These are phyloP conservation scores for Planiliza haematocheilus DNA, from an alignment of 2,113 vertebrate species.

Conservation along the genomic window DNA sequence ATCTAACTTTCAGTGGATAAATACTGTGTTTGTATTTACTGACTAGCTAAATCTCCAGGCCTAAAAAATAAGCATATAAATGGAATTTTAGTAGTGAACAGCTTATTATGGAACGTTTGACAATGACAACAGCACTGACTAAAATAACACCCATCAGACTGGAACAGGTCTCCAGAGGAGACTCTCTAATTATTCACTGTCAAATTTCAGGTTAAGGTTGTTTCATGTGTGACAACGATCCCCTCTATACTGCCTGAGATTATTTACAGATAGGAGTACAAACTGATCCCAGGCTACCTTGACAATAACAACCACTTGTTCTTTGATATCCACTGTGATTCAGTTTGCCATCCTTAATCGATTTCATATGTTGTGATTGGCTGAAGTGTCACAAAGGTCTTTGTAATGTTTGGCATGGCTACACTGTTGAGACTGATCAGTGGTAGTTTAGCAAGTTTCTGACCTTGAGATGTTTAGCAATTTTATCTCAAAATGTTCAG, in stretches of 20 bases:
- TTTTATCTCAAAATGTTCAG: background rate
- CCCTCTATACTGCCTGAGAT: constrained; percentile 14
- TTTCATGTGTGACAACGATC: constrained; percentile 5
- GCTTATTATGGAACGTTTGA: background rate
- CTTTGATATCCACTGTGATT: constrained; percentile 12
- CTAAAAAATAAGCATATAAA: background rate
- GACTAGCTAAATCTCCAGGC: background rate
- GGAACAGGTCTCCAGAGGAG: background rate
- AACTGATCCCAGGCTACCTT: constrained; percentile 5
- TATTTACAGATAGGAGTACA: constrained; percentile 29
- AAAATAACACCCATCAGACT: constrained; percentile 34
- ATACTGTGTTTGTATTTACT: background rate
- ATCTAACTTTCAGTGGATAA: background rate
- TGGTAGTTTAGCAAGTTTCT: background rate
- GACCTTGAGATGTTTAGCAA: background rate
- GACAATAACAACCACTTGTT: constrained; percentile 30
- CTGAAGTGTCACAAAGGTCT: constrained; percentile 31
- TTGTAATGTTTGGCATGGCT: background rate
- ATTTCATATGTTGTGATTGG: constrained; percentile 40
- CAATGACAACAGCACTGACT: constrained; percentile 18
- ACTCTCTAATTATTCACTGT: constrained; percentile 28
- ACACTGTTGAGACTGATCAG: background rate
- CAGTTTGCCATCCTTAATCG: constrained; percentile 37
- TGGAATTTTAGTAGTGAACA: constrained; percentile 6
- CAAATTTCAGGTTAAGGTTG: constrained; percentile 6